phyloP scores from a whole-genome alignment of 2,797 vertebrate species.

The Spatula clypeata region DNA sequence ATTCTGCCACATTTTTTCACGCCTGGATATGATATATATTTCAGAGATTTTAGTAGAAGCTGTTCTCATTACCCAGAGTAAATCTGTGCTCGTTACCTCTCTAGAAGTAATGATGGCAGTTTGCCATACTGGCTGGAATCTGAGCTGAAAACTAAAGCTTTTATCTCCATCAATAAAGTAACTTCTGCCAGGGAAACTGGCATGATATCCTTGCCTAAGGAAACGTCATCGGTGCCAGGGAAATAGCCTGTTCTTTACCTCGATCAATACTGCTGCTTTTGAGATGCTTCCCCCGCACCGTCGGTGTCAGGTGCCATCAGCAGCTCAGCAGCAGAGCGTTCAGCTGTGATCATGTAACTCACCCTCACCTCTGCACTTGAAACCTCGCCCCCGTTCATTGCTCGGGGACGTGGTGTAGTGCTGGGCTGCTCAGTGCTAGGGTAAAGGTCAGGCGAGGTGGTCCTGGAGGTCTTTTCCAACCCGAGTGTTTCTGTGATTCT shows the following conservation, averaged over 20 bases:
- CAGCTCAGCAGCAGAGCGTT: not conserved
- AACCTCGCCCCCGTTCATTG: not conserved
- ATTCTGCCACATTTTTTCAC: not conserved
- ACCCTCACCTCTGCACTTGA: not conserved
- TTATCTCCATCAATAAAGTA: not conserved
- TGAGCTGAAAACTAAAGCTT: not conserved
- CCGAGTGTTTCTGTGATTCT: too few species aligned
- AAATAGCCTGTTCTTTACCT: not conserved
- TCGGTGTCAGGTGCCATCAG: not conserved
- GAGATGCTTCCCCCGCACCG: accelerated
- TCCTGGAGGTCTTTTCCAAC: too few species aligned
- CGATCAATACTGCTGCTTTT: not conserved
- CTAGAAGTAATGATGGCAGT: not conserved
- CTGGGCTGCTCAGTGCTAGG: too few species aligned
- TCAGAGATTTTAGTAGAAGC: not conserved
- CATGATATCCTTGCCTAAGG: not conserved
- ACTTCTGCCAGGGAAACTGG: not conserved
- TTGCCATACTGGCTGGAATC: not conserved
- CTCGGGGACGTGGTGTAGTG: too few species aligned
- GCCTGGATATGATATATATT: not conserved
- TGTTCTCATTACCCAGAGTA: not conserved
- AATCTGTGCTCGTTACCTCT: not conserved
- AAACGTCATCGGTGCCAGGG: not conserved
- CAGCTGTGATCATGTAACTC: not conserved
- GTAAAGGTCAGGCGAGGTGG: too few species aligned